Evolutionary conservation across 2,888 invertebrate species (phyloP), one percentile per base, ranked within the genome.

Genomic region (Rotaria socialis): DNA sequence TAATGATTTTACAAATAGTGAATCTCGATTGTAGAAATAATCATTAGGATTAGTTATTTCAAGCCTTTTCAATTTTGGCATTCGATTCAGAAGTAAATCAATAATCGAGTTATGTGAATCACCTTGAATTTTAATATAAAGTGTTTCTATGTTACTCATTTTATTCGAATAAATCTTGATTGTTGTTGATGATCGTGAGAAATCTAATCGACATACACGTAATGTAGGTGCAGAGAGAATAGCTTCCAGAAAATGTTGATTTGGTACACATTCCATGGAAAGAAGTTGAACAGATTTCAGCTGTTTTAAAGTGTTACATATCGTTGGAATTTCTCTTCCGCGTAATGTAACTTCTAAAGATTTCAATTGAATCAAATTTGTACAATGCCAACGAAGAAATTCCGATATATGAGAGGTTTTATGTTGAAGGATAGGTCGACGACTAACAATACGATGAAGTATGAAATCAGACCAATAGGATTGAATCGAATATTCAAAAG

Each of bases 371-470:
- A 7, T 27, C 14, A 67, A 35, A 35, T 67, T 67, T 16, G 35
- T 41, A 41, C 67, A 67, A 67, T 67, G 67, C 67, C 67, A 67
- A 10, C 67, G 67, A 27, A 67, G 67, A 67, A 67, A 67, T 41
- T 67, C 67, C 7, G 67, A 35, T 14, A 67, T 67, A 35, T 67
- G 67, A 41, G 35, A 41, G 6, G 67, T 67, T 67, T 67, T 67
- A 35, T 67, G 35, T 14, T 19, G 35, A 41, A 35, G 16, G 10
- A 19, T 19, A n/a, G 67, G 35, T 35, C 35, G 67, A 35, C 35
- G 35, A 67, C 67, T 67, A 67, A 67, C 14, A 35, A 67, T 67
- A 67, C 67, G 67, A 67, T 67, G 35, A 16, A 67, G 67, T 35
- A 67, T 35, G 4, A 14, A 67, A 35, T 67, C 35, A 35, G 67